Percentiles rank a stretch among this genome's conserved stretches.
Evolutionary conservation across 2,113 vertebrate genomes (phyloP).

Genomic region (Cochlearius cochlearius): DNA sequence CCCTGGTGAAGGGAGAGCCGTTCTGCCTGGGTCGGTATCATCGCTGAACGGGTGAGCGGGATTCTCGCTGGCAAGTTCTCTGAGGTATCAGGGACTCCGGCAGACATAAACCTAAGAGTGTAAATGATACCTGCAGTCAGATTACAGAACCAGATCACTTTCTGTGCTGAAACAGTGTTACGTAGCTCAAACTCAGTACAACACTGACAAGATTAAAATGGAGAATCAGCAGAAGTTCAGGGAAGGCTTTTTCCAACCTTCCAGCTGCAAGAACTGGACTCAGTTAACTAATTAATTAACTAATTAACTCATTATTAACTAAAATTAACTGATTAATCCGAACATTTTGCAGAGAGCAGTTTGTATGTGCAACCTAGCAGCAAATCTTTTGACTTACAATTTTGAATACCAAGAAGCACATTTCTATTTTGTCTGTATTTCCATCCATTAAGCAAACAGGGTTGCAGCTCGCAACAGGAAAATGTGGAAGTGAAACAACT

Average conservation of each 20-base stretch:
- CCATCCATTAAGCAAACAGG: not conserved
- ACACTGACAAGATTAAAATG: not conserved
- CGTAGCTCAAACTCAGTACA: not conserved
- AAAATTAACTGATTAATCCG: no score
- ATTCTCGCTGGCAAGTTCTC: fast-evolving
- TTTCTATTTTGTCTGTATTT: not conserved
- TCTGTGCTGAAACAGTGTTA: not conserved
- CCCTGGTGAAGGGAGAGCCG: not conserved
- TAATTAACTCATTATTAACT: no score
- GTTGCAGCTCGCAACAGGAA: not conserved
- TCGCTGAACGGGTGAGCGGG: fast-evolving
- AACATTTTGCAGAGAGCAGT: not conserved
- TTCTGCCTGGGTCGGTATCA: fast-evolving
- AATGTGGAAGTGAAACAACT: not conserved
- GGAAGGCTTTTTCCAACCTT: not conserved
- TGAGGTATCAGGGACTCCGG: not conserved
- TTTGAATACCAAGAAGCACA: not conserved
- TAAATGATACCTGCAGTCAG: not conserved
- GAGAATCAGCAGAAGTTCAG: not conserved
- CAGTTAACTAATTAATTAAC: no score
- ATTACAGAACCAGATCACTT: not conserved
- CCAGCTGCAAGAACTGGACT: no score
- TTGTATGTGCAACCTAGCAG: not conserved
- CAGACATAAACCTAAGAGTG: not conserved
- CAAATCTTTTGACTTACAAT: not conserved